Evolutionary conservation across 2,888 invertebrate genomes (phyloP), one percentile per base, ranked within the genome.

Genomic region (Melinaea menophilus): DNA sequence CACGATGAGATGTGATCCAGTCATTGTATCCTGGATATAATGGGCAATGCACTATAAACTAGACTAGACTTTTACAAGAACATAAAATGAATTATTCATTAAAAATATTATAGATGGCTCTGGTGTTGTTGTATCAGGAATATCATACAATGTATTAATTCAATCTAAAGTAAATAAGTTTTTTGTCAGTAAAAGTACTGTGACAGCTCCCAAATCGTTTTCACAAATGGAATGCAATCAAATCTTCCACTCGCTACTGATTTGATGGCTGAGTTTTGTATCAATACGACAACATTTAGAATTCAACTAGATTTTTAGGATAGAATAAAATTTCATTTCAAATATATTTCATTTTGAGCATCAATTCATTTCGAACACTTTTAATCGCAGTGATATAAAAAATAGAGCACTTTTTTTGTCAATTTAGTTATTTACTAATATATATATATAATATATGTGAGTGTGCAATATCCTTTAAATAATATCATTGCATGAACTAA

Each of bases 221-320:
- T 57, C 57, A 64, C 59, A 63, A 65, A 69, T 63, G 58, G 64
- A 67, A 69, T 64, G 67, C 62, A 69, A 64, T 67, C 67, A 67
- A 67, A 69, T 57, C 61, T 54, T 57, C 57, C 55, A 60, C 56
- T 57, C 62, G 45, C 62, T 64, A 62, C 60, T 63, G 60, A 47
- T 59, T 63, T 57, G 51, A 56, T 47, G 56, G 58, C 58, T 59
- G 56, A 45, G 59, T 54, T 64, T n/a, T 58, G 64, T 13, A 54
- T 34, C 45, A 46, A 45, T 12, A 55, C 33, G 33, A 47, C 41
- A 54, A 54, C 54, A 33, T 48, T 58, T 55, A 55, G 31, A 35
- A 45, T 33, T 31, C 31, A 59, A 37, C 51, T n/a, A 59, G 54
- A 59, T 59, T 59, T 55, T 45, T 12, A 9, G 3, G 31, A 51